Evolutionary conservation across 2,797 vertebrate species (phyloP).

Genomic region (Pangasius mekongensis): DNA sequence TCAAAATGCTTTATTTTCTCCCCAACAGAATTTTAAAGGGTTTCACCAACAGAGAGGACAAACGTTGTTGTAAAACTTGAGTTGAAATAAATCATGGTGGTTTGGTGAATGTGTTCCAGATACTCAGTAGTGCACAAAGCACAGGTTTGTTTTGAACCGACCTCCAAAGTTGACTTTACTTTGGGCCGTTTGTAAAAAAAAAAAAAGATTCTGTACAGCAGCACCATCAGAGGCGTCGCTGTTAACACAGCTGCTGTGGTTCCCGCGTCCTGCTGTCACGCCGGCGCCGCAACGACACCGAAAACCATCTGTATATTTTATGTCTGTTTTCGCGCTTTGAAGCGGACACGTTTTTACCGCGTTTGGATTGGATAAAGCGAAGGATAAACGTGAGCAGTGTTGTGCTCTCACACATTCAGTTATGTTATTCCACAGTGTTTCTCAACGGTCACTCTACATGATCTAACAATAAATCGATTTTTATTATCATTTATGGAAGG

Average conservation of each 20-base stretch:
- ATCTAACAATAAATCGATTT: background rate
- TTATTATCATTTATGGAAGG: no score
- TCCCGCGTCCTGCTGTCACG: background rate
- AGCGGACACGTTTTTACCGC: background rate
- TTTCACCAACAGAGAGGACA: background rate
- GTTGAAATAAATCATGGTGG: background rate
- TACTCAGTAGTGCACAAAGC: background rate
- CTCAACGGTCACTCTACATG: background rate
- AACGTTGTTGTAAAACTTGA: background rate
- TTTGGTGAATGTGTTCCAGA: background rate
- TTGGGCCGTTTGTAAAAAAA: background rate
- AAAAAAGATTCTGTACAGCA: background rate
- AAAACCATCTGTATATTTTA: background rate
- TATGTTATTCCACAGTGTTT: background rate
- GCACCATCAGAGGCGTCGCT: background rate
- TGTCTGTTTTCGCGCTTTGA: constrained; percentile 13
- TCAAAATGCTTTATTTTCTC: background rate
- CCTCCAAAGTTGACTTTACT: constrained; percentile 6
- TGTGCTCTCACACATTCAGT: background rate
- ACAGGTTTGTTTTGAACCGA: background rate
- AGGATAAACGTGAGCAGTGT: background rate
- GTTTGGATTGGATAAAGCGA: background rate
- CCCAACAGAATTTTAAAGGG: background rate
- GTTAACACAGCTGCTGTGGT: background rate
- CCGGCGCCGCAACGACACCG: background rate